phyloP scores from a whole-genome alignment of 2,888 invertebrate species.

The Boloria selene region DNA sequence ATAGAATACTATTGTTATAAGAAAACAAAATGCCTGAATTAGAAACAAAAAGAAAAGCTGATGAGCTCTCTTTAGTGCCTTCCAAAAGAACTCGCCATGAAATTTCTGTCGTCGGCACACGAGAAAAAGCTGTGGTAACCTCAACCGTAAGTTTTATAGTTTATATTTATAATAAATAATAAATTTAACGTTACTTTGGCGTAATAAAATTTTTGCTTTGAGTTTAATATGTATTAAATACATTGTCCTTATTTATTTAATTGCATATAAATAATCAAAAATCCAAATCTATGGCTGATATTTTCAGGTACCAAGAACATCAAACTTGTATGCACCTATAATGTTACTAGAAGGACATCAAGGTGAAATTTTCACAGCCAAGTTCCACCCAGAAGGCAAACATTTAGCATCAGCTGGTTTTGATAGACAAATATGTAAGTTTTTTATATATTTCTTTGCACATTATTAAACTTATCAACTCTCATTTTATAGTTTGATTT shows the following conservation, averaged over 20 bases:
- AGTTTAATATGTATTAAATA: neutral
- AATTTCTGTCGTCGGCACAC: constrained; percentile 84
- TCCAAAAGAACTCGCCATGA: constrained; percentile 88
- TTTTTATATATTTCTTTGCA: neutral
- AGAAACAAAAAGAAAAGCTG: constrained; percentile 85
- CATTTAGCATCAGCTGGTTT: constrained; percentile 97
- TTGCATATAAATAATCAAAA: too few species aligned
- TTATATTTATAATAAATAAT: too few species aligned
- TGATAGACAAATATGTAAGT: constrained; percentile 96
- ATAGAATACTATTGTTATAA: neutral
- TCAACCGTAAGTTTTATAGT: constrained; percentile 82
- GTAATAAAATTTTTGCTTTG: neutral
- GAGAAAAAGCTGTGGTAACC: constrained; percentile 88
- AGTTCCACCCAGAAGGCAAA: constrained; percentile 98
- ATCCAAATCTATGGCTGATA: neutral
- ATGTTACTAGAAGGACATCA: constrained; percentile 98
- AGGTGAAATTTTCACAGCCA: constrained; percentile 95
- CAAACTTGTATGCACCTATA: constrained; percentile 94
- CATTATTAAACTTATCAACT: too few species aligned
- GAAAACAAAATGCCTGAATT: constrained; percentile 65
- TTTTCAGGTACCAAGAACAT: constrained; percentile 90
- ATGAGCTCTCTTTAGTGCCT: constrained; percentile 83
- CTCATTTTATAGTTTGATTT: too few species aligned
- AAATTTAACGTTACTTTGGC: neutral
- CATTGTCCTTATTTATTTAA: neutral